A percentile compares a stretch with the other conserved stretches of the same genome.
These are phyloP conservation scores for Mustelus asterias DNA, from an alignment of 2,113 vertebrate genomes.

Conservation along the genomic window DNA sequence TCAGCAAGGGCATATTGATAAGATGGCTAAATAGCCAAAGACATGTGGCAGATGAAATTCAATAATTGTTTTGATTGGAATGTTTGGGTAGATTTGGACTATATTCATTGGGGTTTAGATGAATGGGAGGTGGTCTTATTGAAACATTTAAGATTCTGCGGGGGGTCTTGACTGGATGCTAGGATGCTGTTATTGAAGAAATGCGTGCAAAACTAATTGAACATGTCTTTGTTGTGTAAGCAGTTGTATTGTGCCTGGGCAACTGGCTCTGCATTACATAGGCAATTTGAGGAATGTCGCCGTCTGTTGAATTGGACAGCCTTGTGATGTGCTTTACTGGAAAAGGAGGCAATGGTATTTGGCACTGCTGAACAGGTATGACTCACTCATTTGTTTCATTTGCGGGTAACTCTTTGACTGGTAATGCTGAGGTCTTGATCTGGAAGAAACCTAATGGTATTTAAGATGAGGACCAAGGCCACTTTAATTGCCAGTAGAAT, in stretches of 20 bases:
- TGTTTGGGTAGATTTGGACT: no score
- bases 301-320: not conserved
- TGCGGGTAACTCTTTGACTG: no score
- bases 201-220: not conserved
- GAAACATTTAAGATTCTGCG: no score
- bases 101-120: no score
- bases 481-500: not conserved
- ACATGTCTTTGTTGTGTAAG: not conserved
- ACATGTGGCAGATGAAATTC: no score
- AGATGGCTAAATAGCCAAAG: no score
- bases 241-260: not conserved
- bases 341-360: not conserved
- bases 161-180: no score
- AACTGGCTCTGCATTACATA: no score
- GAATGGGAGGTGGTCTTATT: no score
- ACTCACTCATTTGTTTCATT: not conserved
- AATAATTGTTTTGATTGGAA: no score
- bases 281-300: no score
- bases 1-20: no score
- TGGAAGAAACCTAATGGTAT: not conserved
- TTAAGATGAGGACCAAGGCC: not conserved
- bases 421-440: not conserved
- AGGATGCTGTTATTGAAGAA: not conserved
- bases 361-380: not conserved
- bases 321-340: not conserved